Evolutionary conservation across 2,888 invertebrate genomes (phyloP).

Genomic region (Pandemis heparana): DNA sequence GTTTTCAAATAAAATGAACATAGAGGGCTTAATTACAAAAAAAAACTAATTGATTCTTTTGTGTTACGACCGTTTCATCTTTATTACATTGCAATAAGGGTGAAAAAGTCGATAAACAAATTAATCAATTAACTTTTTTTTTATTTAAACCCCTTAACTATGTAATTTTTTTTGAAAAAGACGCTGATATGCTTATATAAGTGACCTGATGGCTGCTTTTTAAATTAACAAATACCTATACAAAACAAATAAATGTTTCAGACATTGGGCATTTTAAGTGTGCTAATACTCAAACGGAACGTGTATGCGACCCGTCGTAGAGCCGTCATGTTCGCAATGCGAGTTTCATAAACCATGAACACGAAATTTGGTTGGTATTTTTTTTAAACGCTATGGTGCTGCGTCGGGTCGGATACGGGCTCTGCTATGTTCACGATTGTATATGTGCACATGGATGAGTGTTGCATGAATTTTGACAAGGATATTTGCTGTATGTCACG

Average conservation of each 20-base stretch:
- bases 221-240: not conserved
- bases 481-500: slow-evolving; percentile 29
- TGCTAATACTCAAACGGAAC: slow-evolving; percentile 21
- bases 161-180: too few species aligned
- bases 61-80: too few species aligned
- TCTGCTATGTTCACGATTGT: slow-evolving; percentile 27
- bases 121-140: too few species aligned
- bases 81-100: too few species aligned
- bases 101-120: too few species aligned
- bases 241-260: not conserved
- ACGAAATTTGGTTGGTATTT: not conserved
- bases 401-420: slow-evolving; percentile 32
- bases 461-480: slow-evolving; percentile 40
- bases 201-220: slow-evolving; percentile 24
- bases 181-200: not conserved
- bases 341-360: not conserved
- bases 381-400: not conserved
- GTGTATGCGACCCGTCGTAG: slow-evolving; percentile 27
- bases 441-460: slow-evolving; percentile 33
- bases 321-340: not conserved
- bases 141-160: too few species aligned
- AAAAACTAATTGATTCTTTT: too few species aligned
- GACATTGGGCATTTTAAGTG: slow-evolving; percentile 27
- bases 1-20: too few species aligned
- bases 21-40: too few species aligned